Evolutionary conservation across 2,797 vertebrate genomes (phyloP).

Genomic region (Rhinogobio ventralis): DNA sequence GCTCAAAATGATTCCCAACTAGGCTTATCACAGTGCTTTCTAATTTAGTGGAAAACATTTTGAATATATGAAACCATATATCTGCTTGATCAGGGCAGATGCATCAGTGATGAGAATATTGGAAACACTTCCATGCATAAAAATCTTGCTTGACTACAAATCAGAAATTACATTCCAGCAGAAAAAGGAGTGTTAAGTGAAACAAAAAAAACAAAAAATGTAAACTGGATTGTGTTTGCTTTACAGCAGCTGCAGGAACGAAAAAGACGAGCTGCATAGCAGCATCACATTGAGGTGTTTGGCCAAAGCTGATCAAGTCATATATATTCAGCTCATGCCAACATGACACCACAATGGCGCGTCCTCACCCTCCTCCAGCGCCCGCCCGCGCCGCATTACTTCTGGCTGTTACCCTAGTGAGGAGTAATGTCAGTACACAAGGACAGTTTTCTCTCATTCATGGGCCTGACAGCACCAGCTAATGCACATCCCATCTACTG

Average conservation of each 20-base stretch:
- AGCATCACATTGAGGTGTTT: constrained; percentile 21
- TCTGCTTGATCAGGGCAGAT: no score
- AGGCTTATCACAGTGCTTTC: not conserved
- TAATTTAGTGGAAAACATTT: not conserved
- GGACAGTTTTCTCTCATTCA: constrained; percentile 33
- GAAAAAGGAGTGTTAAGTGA: not conserved
- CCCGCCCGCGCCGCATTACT: not conserved
- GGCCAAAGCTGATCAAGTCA: constrained; percentile 31
- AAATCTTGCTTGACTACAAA: not conserved
- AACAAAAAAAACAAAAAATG: not conserved
- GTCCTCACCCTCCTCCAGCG: constrained; percentile 17
- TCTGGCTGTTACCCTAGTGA: constrained; percentile 12
- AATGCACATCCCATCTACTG: constrained; percentile 28
- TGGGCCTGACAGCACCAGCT: constrained; percentile 31
- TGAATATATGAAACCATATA: not conserved
- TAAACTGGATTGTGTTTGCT: not conserved
- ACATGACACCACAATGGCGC: constrained; percentile 29
- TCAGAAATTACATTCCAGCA: not conserved
- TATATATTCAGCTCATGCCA: constrained; percentile 45
- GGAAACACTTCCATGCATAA: not conserved
- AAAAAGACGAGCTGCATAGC: not conserved
- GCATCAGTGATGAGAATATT: not conserved
- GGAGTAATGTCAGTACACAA: constrained; percentile 37
- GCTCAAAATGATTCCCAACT: not conserved
- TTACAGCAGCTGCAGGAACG: not conserved